Conservation (phyloP, 2,888 invertebrate species). For the Tillus elongatus region DNA sequence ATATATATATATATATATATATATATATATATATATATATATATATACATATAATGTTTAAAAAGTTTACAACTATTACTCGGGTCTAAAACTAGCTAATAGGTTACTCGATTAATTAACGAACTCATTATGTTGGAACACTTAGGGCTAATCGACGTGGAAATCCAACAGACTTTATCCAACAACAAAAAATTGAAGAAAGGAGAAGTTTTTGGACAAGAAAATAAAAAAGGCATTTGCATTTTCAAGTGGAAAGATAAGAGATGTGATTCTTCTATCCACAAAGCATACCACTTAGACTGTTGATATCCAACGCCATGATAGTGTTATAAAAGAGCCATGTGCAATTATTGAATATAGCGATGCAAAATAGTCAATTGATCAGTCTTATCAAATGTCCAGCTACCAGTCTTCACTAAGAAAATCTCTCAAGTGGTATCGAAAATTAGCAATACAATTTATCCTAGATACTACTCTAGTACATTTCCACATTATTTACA, state of each 20-base stretch:
- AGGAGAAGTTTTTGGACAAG: slow-evolving; percentile 7
- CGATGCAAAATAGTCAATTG: slow-evolving; percentile 24
- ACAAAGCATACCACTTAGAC: slow-evolving; percentile 25
- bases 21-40: too few species aligned
- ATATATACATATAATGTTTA: too few species aligned
- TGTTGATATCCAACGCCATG: slow-evolving; percentile 18
- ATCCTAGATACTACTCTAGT: slow-evolving; percentile 4
- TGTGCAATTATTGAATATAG: slow-evolving; percentile 22
- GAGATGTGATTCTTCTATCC: slow-evolving; percentile 23
- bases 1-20: too few species aligned
- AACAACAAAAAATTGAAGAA: too few species aligned
- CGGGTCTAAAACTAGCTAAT: too few species aligned
- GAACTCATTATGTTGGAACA: too few species aligned
- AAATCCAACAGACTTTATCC: neutral
- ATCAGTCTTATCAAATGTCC: too few species aligned
- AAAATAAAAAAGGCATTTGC: slow-evolving; percentile 16
- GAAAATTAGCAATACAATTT: slow-evolving; percentile 14
- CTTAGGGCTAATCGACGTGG: slow-evolving; percentile 13
- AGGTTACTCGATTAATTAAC: too few species aligned
- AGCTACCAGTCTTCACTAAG: too few species aligned
- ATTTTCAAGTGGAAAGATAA: slow-evolving; percentile 29
- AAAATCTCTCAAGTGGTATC: too few species aligned
- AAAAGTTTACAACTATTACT: too few species aligned
- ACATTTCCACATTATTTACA: neutral
- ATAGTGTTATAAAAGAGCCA: slow-evolving; percentile 12